Evolutionary conservation across 2,888 invertebrate genomes (phyloP).

Genomic region (Dromius quadrimaculatus): DNA sequence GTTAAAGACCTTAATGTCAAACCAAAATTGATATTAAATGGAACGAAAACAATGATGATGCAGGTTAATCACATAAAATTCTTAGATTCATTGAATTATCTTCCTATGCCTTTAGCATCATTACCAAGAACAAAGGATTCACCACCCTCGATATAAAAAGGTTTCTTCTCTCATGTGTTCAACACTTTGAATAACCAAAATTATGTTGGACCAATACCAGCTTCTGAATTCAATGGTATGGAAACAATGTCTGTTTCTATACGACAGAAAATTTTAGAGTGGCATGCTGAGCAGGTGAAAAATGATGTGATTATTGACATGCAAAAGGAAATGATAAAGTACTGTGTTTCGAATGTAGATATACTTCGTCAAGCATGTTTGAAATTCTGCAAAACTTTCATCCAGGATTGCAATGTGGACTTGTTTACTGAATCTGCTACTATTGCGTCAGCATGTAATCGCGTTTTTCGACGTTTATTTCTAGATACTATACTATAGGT

Average conservation of each 20-base stretch:
- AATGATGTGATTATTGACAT: not conserved
- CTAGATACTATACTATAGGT: slow-evolving; percentile 57
- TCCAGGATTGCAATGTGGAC: slow-evolving; percentile 54
- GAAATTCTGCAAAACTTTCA: slow-evolving; percentile 58
- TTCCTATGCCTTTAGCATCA: slow-evolving; percentile 54
- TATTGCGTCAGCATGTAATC: slow-evolving; percentile 57
- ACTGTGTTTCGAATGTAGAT: no score
- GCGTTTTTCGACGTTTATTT: slow-evolving; percentile 57
- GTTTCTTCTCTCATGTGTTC: slow-evolving; percentile 56
- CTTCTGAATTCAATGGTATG: slow-evolving; percentile 54
- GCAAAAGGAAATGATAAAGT: no score
- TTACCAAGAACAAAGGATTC: slow-evolving; percentile 55
- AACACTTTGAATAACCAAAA: slow-evolving; percentile 56
- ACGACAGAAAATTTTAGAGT: slow-evolving; percentile 54
- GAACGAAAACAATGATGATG: no score
- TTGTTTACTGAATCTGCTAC: slow-evolving; percentile 58
- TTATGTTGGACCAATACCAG: slow-evolving; percentile 56
- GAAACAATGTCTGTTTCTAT: slow-evolving; percentile 54
- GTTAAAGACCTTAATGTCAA: slow-evolving; percentile 50
- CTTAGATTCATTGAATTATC: slow-evolving; percentile 55
- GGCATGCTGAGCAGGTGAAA: slow-evolving; percentile 40
- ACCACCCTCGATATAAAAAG: slow-evolving; percentile 52
- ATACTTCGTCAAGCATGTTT: no score
- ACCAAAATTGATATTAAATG: no score
- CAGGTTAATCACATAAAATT: slow-evolving; percentile 47